These are phyloP conservation scores for Staurois parvus DNA, from an alignment of 2,797 vertebrate species.

Conservation along the genomic window DNA sequence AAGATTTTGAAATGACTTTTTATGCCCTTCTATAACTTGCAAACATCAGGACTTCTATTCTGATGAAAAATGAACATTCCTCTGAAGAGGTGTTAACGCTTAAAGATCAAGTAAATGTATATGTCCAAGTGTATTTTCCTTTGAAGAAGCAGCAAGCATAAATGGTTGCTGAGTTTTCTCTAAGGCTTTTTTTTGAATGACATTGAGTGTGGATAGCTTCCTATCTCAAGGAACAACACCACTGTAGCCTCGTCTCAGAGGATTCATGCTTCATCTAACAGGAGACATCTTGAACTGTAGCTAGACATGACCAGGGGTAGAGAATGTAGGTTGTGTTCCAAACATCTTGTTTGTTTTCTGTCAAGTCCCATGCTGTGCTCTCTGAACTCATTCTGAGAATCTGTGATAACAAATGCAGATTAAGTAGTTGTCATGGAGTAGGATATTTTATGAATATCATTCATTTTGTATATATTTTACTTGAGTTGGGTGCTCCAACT, in stretches of 20 bases:
- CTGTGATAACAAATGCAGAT: slow-evolving; percentile 51
- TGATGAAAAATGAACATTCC: neutral
- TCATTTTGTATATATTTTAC: neutral
- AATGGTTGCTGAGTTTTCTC: slow-evolving; percentile 53
- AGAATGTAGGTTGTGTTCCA: slow-evolving; percentile 63
- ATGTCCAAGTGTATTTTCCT: neutral
- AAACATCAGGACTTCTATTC: neutral
- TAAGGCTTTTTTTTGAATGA: slow-evolving; percentile 55
- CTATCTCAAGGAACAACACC: slow-evolving; percentile 41
- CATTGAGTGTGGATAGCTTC: slow-evolving; percentile 41
- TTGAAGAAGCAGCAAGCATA: slow-evolving; percentile 24
- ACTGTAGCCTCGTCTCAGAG: slow-evolving; percentile 54
- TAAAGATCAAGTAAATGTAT: slow-evolving; percentile 2
- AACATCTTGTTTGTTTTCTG: slow-evolving; percentile 62
- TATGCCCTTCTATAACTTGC: neutral
- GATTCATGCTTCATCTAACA: slow-evolving; percentile 68
- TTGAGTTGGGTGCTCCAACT: neutral
- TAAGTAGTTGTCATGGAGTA: slow-evolving; percentile 5
- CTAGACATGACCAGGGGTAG: slow-evolving; percentile 61
- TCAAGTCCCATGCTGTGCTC: slow-evolving; percentile 58
- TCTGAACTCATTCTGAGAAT: slow-evolving; percentile 43
- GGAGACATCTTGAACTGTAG: slow-evolving; percentile 66
- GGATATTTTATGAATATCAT: neutral
- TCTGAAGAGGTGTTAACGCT: neutral
- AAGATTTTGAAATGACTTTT: neutral